phyloP scores from a whole-genome alignment of 92 coral and sea anemone genomes.

The Ricordea florida region DNA sequence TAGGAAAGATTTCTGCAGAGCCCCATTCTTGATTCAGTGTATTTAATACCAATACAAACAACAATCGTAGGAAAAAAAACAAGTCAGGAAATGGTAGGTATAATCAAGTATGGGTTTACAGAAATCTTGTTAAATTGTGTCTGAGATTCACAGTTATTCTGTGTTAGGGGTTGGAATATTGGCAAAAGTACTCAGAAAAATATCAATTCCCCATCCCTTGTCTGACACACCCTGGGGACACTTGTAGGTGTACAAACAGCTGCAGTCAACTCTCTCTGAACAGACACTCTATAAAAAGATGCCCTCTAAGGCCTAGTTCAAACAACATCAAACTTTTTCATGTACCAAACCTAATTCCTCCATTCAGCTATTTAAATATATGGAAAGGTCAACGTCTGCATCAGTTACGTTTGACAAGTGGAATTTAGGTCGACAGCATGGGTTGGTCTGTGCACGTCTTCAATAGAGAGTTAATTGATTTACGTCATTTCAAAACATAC shows the following conservation, averaged over 20 bases:
- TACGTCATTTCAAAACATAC: not conserved
- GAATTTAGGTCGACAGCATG: not conserved
- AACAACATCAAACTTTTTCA: no score
- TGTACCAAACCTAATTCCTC: no score
- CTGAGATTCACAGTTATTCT: slow-evolving; percentile 1
- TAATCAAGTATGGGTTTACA: slow-evolving; percentile 3
- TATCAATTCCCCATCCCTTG: no score
- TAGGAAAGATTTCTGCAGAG: no score
- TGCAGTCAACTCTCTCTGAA: no score
- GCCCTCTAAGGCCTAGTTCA: no score
- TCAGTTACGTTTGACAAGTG: not conserved
- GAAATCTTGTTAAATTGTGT: not conserved
- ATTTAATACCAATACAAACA: not conserved
- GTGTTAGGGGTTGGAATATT: not conserved
- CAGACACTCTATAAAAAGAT: no score
- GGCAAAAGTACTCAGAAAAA: no score
- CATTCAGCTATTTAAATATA: no score
- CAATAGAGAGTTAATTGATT: not conserved
- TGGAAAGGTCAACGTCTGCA: not conserved
- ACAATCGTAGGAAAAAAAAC: not conserved
- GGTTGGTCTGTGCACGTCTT: not conserved
- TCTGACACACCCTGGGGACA: no score
- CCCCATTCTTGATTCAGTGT: no score
- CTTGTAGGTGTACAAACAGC: no score
- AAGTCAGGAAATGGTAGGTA: not conserved